Base-by-base conservation (phyloP, 2,113 vertebrate species). In the Passer domesticus region DNA sequence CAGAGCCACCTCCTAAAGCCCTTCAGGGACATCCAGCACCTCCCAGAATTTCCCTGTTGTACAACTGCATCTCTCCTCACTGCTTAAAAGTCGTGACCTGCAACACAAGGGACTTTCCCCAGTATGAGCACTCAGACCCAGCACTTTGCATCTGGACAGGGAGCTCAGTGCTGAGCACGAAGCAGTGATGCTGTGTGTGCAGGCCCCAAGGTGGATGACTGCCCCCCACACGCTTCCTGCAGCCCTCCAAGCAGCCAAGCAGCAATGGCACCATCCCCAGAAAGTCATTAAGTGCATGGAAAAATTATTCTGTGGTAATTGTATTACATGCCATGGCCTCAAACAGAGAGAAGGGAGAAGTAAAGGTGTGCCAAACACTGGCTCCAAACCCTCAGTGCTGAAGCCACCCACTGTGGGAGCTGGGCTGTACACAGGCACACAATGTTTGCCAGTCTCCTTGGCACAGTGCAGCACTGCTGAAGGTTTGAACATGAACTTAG, bases 131-230 rank as follows among this genome's bases (percentile, higher is more conserved):
- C 78, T 67, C 44, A 43, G 79, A 25, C 17, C 19, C 10, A 17
- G 76, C 14, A 11, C 13, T n/a, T 27, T 15, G 12, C 7, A 8
- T 7, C n/a, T 56, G 64, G n/a, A 64, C 52, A 62, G 41, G 25
- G n/a, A 89, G 58, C 43, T 35, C 46, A 16, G 33, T 3, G 13
- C 44, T 47, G 68, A 80, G 44, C 37, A 22, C 7, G 17, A 73
- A 76, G 23, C 1, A 0, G 35, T 0, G 0, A 20, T 15, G 6
- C 39, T 50, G 11, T 9, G 37, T 49, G 21, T 46, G 67, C 33
- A 17, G 37, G 17, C 43, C 28, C 27, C 4, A 15, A 8, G 20
- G 31, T 19, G 28, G 44, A 10, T 9, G 17, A 20, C 14, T 3
- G 1, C 6, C 7, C 31, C 22, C 28, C 17, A 11, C 18, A 16